phyloP scores from a whole-genome alignment of 1,140 invertebrate genomes.

The Drosophila orena region DNA sequence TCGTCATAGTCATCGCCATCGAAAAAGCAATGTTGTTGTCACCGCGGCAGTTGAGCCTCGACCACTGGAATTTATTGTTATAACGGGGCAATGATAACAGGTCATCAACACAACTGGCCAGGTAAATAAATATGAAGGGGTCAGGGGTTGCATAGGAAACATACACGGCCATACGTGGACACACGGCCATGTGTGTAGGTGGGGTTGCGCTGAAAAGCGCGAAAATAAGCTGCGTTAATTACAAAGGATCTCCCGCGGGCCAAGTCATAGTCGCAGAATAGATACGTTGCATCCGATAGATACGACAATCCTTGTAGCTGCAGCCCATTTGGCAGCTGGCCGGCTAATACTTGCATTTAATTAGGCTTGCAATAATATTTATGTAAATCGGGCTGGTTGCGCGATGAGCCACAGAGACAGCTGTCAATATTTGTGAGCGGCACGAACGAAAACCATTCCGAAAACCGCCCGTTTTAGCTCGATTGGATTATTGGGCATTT shows the following conservation, averaged over 20 bases:
- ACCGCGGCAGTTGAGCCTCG: conserved; percentile 31
- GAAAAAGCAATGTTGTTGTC: conserved; percentile 42
- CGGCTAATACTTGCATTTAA: conserved; percentile 81
- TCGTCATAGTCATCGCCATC: conserved; percentile 17
- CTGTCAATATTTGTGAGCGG: conserved; percentile 66
- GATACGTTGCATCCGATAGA: conserved; percentile 23
- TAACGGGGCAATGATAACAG: conserved; percentile 81
- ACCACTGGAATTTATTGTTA: conserved; percentile 76
- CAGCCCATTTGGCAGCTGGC: conserved; percentile 42
- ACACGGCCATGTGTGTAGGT: too few relatives aligned
- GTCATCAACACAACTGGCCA: conserved; percentile 80
- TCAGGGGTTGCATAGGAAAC: too few relatives aligned
- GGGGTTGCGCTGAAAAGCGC: conserved; percentile 11
- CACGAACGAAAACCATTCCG: background rate
- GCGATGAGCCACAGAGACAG: conserved; percentile 54
- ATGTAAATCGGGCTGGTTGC: conserved; percentile 77
- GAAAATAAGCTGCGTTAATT: conserved; percentile 78
- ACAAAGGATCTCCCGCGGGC: conserved; percentile 56
- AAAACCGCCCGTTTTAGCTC: conserved; percentile 13
- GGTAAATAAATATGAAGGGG: conserved; percentile 70
- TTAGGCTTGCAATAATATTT: conserved; percentile 84
- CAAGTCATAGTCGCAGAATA: conserved; percentile 38
- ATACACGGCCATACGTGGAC: too few relatives aligned
- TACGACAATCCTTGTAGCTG: conserved; percentile 6
- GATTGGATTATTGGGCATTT: conserved; percentile 60